Evolutionary conservation across 2,888 invertebrate species (phyloP), one percentile per base, ranked within the genome.

Genomic region (Pachycephus smyrnensis): DNA sequence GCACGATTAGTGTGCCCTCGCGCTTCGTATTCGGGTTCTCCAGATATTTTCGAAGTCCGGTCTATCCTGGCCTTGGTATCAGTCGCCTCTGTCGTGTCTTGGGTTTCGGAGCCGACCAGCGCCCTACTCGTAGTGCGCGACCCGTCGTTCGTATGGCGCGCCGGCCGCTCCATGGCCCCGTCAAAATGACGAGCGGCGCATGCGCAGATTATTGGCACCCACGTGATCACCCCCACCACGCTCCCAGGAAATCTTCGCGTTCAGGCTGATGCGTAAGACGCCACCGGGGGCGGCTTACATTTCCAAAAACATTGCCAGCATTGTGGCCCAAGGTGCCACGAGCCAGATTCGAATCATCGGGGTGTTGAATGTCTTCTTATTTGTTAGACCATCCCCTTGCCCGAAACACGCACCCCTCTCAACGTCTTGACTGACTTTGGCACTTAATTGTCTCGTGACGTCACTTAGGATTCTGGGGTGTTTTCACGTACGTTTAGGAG

Each of bases 121-220:
- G 93, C 93, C 93, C 93, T 93, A 93, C 92, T 91, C 91, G 92
- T 93, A 93, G 92, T 93, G 93, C 92, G 92, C 93, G 92, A 92
- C 92, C 89, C 92, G 93, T 93, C 93, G 93, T 93, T 93, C 93
- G 93, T 93, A 92, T 93, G 93, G 92, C 90, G 90, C 90, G 89
- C 89, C 92, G 93, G 92, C 92, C 91, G 92, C 91, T 87, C 86
- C 86, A 88, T 87, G 87, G 87, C 88, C 82, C 88, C 87, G 88
- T 90, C 89, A 89, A 89, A 89, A 89, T 87, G 83, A 87, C 84
- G 82, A 69, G 80, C 80, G 78, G 76, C 91, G 91, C 91, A 87
- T 83, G 90, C 91, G 91, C 86, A 80, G 88, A 89, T 89, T 88
- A 32, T 35, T 36, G 6, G 40, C 40, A 40, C 40, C 40, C 40